Base-by-base conservation (phyloP, 2,113 vertebrate genomes). In the Atrichornis clamosus region DNA sequence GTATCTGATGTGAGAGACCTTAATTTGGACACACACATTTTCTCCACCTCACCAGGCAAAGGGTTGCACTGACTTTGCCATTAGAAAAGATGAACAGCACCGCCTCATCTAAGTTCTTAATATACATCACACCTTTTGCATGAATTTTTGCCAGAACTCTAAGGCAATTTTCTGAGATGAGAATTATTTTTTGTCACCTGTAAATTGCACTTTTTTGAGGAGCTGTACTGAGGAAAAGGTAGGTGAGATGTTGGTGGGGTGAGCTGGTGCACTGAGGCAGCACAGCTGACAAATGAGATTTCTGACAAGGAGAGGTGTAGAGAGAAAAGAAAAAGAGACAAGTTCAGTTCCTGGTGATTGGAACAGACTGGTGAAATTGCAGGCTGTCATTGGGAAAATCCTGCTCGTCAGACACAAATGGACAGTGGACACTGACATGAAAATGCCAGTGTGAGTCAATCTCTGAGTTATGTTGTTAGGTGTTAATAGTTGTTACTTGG, bases 101-200 rank as follows among this genome's bases (percentile, higher is more conserved):
- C 5, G 1, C 15, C 13, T 87, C 39, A 24, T 79, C 47, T 46
- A 46, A 60, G 56, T 41, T 76, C 64, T 70, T 70, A 87, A 81
- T 90, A 59, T 39, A 37, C 39, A 89, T 92, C 76, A 74, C 91
- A 78, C 68, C 39, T 93, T 84, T 59, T 22, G 39, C 22, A 93
- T n/a, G 69, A 87, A 13, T 90, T 84, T 79, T 87, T 89, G 15
- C 30, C 4, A 4, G 56, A 89, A 58, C 17, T 82, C 59, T 39
- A n/a, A n/a, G 84, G 58, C 58, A 64, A 32, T 84, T 82, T 95
- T 82, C 89, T 79, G 84, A 87, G 77, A 92, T 53, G 84, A 95
- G 74, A 96, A 95, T 94, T 95, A 64, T 68, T 75, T 95, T 94
- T 89, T 9, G 13, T 65, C 93, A 72, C 93, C 73, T 91, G 65